A percentile compares a stretch with the other conserved stretches of the same genome.
phyloP scores from a whole-genome alignment of 2,797 vertebrate genomes.

The Bradypodion ventrale region DNA sequence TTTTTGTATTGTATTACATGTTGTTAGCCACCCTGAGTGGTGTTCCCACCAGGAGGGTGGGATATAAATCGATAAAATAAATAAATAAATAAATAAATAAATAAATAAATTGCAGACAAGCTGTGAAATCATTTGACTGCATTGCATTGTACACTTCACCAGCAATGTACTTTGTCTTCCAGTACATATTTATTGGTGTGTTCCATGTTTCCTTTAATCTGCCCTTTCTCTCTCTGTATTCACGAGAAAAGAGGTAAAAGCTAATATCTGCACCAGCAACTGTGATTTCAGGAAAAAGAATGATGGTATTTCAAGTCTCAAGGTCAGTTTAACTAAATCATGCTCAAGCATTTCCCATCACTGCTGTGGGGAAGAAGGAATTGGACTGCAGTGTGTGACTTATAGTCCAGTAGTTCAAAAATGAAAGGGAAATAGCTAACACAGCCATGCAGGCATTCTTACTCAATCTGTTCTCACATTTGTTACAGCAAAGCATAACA shows the following conservation, averaged over 20 bases:
- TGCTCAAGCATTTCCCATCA: background rate
- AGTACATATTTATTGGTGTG: background rate
- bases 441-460: no score
- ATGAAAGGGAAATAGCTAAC: background rate
- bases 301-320: background rate
- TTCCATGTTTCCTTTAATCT: background rate
- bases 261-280: background rate
- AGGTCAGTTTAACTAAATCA: background rate
- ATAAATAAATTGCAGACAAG: background rate
- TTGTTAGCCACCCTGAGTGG: no score
- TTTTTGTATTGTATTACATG: no score
- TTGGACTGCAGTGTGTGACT: background rate
- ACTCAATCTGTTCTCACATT: background rate
- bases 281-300: background rate
- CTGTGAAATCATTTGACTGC: background rate
- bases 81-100: no score
- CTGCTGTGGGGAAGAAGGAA: background rate
- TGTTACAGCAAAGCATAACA: background rate
- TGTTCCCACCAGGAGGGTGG: no score
- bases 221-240: background rate
- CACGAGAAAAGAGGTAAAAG: background rate
- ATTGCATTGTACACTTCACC: background rate
- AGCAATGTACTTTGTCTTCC: background rate
- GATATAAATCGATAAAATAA: no score
- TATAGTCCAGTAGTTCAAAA: background rate